phyloP scores from a whole-genome alignment of 2,113 vertebrate species.

The Scomber japonicus region DNA sequence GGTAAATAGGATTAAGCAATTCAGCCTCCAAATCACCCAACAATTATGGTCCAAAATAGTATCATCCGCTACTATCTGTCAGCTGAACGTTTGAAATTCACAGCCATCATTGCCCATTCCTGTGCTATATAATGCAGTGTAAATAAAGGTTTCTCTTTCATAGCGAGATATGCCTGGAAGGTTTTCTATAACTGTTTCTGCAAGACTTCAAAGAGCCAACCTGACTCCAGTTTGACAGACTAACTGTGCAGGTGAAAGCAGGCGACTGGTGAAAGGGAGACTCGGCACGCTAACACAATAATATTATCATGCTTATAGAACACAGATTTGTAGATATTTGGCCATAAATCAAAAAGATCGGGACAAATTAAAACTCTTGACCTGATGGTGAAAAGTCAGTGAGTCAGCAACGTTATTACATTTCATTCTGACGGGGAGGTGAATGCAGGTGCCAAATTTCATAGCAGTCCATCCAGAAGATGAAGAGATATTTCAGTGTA shows the following conservation, averaged over 20 bases:
- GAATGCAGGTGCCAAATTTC: not conserved
- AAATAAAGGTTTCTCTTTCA: not conserved
- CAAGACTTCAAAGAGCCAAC: too few species aligned
- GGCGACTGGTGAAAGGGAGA: too few species aligned
- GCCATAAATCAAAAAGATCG: too few species aligned
- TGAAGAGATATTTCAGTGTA: too few species aligned
- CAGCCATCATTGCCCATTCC: not conserved
- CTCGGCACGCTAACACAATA: not conserved
- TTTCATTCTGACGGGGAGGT: not conserved
- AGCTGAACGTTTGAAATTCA: conserved; percentile 1
- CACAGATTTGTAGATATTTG: too few species aligned
- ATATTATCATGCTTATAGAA: not conserved
- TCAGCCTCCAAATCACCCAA: conserved; percentile 12
- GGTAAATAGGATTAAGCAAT: conserved; percentile 17
- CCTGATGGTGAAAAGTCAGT: too few species aligned
- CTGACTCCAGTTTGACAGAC: too few species aligned
- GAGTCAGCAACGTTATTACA: not conserved
- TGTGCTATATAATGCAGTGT: not conserved
- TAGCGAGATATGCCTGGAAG: not conserved
- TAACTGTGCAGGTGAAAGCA: too few species aligned
- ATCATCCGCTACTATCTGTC: not conserved
- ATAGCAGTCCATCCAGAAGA: too few species aligned
- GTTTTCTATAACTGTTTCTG: not conserved
- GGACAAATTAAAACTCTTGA: too few species aligned
- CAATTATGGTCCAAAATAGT: not conserved